These are phyloP conservation scores for Zaprionus ghesquierei DNA, from an alignment of 1,140 invertebrate genomes.

Conservation along the genomic window DNA sequence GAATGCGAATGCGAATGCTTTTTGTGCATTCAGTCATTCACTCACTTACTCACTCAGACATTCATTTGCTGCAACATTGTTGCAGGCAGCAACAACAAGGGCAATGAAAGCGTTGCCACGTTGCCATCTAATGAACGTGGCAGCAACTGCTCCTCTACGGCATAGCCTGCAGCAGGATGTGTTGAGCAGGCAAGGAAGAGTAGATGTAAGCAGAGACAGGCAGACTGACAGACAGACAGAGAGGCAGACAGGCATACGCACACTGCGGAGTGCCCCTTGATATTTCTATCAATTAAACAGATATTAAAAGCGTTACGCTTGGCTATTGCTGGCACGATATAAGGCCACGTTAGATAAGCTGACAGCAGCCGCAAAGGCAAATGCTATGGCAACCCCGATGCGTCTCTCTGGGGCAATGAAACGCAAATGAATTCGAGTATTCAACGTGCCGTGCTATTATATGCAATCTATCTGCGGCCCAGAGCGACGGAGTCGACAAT, in stretches of 20 bases:
- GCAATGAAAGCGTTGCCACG: conserved; percentile 52
- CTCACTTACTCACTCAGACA: conserved; percentile 44
- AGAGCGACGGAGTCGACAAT: conserved; percentile 43
- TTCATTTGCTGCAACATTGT: conserved; percentile 75
- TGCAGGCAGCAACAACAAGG: conserved; percentile 24
- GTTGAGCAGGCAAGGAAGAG: background rate
- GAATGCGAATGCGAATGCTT: too few relatives aligned
- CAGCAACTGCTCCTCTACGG: conserved; percentile 50
- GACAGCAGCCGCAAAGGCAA: background rate
- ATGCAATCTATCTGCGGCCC: conserved; percentile 51
- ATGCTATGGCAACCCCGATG: background rate
- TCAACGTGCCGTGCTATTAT: conserved; percentile 5
- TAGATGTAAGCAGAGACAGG: conserved; percentile 1
- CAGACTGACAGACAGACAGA: conserved; percentile 3
- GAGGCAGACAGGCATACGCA: background rate
- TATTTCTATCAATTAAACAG: conserved; percentile 73
- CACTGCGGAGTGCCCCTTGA: conserved; percentile 4
- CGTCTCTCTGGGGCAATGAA: conserved; percentile 21
- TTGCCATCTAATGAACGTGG: conserved; percentile 66
- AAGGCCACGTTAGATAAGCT: conserved; percentile 6
- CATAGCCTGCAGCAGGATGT: background rate
- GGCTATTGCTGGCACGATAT: background rate
- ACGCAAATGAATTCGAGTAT: conserved; percentile 56
- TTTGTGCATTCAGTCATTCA: conserved; percentile 49
- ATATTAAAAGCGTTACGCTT: conserved; percentile 41